These are phyloP conservation scores for Amazona vittata DNA, from an alignment of 2,113 vertebrate species.

Conservation along the genomic window DNA sequence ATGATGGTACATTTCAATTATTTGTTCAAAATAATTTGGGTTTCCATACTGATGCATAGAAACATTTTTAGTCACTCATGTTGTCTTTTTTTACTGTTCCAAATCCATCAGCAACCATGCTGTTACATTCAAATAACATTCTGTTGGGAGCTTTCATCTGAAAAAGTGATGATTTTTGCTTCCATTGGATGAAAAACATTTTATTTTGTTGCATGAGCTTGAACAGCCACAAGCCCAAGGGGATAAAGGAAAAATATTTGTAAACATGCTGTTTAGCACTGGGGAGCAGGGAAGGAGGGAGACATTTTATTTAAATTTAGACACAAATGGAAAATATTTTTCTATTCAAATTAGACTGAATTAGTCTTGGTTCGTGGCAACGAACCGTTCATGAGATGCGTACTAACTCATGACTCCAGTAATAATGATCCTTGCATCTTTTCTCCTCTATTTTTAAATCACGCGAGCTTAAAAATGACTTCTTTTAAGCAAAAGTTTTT, in stretches of 20 bases:
- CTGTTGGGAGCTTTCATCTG: neutral
- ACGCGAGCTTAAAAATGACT: neutral
- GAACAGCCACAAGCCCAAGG: neutral
- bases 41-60: neutral
- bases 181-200: conserved; percentile 24
- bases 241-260: neutral
- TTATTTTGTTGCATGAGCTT: conserved; percentile 2
- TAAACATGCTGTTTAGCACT: neutral
- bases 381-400: neutral
- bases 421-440: neutral
- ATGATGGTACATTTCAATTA: neutral
- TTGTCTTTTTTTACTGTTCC: neutral
- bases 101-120: conserved; percentile 38
- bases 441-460: neutral
- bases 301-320: neutral
- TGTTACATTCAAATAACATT: conserved; percentile 19
- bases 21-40: neutral
- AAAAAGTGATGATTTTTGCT: neutral
- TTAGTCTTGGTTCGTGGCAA: neutral
- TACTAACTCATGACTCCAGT: neutral
- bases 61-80: neutral
- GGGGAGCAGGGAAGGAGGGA: neutral
- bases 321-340: conserved; percentile 9
- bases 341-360: neutral
- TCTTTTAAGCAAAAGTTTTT: neutral